phyloP scores from a whole-genome alignment of 2,888 invertebrate species.

The Hartigia nigra region DNA sequence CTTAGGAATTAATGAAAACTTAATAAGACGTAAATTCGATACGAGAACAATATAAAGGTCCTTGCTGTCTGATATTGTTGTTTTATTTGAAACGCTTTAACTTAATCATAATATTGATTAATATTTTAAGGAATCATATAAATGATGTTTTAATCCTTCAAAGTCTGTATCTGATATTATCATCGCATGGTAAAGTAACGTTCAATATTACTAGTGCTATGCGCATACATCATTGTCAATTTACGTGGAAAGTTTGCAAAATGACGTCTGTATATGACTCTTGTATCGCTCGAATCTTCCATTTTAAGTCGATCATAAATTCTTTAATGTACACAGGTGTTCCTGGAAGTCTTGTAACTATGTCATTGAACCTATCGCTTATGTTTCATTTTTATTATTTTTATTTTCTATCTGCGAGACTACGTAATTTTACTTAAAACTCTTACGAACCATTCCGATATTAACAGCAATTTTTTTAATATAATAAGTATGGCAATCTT shows the following conservation, averaged over 20 bases:
- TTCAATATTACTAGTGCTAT: not conserved
- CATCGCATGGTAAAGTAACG: not conserved
- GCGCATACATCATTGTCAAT: not conserved
- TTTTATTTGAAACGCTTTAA: not conserved
- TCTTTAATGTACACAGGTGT: not conserved
- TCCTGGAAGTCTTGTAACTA: not conserved
- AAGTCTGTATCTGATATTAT: not conserved
- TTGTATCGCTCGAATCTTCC: not conserved
- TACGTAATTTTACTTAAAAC: not conserved
- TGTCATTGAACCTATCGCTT: not conserved
- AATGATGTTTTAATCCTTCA: too few species aligned
- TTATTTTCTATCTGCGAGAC: not conserved
- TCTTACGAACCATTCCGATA: not conserved
- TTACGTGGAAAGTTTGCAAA: not conserved
- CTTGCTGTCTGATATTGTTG: not conserved
- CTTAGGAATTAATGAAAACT: not conserved
- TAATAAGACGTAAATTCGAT: not conserved
- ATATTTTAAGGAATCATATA: not conserved
- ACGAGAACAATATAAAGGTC: not conserved
- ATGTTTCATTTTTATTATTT: not conserved
- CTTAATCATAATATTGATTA: not conserved
- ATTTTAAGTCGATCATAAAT: not conserved
- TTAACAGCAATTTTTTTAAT: not conserved
- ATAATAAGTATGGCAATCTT: not conserved
- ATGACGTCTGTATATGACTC: not conserved